Evolutionary conservation across 2,797 vertebrate genomes (phyloP).

Genomic region (Sebastolobus altivelis): DNA sequence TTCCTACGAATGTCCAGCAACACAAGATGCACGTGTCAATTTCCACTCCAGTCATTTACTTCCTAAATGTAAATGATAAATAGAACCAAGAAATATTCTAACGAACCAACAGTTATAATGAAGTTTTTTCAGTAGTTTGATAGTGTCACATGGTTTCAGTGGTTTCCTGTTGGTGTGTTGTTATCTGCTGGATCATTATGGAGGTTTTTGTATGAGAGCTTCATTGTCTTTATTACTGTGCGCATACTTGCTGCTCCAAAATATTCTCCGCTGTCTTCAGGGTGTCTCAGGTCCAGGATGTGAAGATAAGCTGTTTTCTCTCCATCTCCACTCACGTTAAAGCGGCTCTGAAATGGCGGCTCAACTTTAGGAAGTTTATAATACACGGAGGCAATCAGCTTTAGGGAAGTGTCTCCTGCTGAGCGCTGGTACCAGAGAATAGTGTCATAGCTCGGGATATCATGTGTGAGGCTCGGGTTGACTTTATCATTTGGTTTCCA

Average conservation of each 20-base stretch:
- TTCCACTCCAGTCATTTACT: not conserved
- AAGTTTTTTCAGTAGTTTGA: not conserved
- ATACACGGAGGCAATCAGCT: slow-evolving; percentile 54
- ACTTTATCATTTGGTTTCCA: not conserved
- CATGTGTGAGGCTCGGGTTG: slow-evolving; percentile 57
- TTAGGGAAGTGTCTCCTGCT: slow-evolving; percentile 42
- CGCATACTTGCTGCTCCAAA: slow-evolving; percentile 67
- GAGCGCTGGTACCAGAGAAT: slow-evolving; percentile 74
- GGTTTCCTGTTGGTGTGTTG: slow-evolving; percentile 36
- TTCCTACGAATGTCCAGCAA: too few relatives aligned
- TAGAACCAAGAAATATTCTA: too few relatives aligned
- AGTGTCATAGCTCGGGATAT: slow-evolving; percentile 54
- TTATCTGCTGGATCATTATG: slow-evolving; percentile 11
- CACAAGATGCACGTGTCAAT: too few relatives aligned
- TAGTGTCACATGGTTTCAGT: slow-evolving; percentile 13
- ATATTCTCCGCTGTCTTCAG: slow-evolving; percentile 66
- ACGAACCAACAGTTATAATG: too few relatives aligned
- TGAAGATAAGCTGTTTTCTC: slow-evolving; percentile 14
- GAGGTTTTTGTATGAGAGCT: slow-evolving; percentile 59
- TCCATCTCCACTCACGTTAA: slow-evolving; percentile 69
- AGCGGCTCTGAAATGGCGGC: not conserved
- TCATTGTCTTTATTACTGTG: slow-evolving; percentile 47
- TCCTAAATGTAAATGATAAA: not conserved
- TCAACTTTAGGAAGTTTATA: slow-evolving; percentile 3
- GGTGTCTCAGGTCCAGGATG: slow-evolving; percentile 31